Conservation (phyloP, 2,113 vertebrate genomes). For the Clinocottus analis region DNA sequence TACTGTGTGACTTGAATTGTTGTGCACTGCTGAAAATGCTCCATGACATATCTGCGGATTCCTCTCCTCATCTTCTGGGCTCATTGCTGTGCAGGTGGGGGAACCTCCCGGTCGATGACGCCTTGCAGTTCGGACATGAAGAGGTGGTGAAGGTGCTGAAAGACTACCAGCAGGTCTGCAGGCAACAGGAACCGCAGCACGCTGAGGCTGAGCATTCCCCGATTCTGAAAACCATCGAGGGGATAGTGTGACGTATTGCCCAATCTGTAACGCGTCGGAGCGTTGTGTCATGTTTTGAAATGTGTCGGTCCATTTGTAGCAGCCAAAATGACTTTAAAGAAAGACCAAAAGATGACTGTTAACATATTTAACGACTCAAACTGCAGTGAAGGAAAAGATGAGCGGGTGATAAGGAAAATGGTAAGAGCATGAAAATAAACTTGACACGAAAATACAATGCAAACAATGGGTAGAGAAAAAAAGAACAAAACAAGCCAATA, state of each 20-base stretch:
- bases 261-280: neutral
- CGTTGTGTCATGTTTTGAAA: conserved; percentile 18
- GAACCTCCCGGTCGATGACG: conserved; percentile 88
- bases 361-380: neutral
- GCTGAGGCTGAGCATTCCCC: conserved; percentile 57
- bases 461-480: neutral
- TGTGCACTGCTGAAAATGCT: neutral
- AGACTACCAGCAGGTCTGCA: conserved; percentile 83
- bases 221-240: conserved; percentile 80
- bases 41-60: neutral
- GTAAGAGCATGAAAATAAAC: neutral
- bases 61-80: neutral
- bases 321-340: neutral
- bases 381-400: too few species aligned
- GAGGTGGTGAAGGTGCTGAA: conserved; percentile 83
- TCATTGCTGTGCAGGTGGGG: conserved; percentile 83
- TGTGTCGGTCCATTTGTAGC: neutral
- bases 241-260: conserved; percentile 78
- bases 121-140: conserved; percentile 85
- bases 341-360: neutral
- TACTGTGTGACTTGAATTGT: neutral
- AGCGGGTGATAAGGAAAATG: neutral
- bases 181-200: conserved; percentile 29
- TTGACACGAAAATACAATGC: neutral
- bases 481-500: neutral